Conservation (phyloP, 2,797 vertebrate species). For the Tenualosa thibaudeaui region DNA sequence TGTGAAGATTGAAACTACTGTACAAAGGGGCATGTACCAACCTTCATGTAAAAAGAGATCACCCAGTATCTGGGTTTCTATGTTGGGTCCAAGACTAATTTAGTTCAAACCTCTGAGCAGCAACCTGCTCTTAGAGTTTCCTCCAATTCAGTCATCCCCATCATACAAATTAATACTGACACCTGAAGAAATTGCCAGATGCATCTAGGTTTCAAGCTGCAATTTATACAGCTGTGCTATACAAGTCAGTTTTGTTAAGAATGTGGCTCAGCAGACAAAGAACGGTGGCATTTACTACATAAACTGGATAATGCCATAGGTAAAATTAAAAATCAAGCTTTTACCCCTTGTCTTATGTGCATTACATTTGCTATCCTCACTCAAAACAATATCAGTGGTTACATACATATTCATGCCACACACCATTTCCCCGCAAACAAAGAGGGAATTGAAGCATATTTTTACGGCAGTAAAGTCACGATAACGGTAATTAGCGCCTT, state of each 20-base stretch:
- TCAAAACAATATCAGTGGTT: not conserved
- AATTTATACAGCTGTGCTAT: not conserved
- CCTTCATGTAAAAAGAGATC: not conserved
- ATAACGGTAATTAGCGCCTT: constrained; percentile 75
- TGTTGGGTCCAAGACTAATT: not conserved
- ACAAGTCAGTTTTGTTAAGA: not conserved
- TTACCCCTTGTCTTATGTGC: not conserved
- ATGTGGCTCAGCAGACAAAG: not conserved
- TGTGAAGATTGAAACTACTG: not conserved
- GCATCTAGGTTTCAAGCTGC: not conserved
- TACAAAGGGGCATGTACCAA: not conserved
- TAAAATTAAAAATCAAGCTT: not conserved
- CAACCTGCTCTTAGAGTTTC: not conserved
- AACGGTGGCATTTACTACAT: not conserved
- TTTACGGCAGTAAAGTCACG: constrained; percentile 50
- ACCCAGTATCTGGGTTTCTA: not conserved
- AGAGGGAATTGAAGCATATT: constrained; percentile 49
- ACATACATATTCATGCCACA: constrained; percentile 34
- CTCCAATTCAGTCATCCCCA: not conserved
- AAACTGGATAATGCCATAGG: not conserved
- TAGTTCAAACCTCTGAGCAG: not conserved
- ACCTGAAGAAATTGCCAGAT: not conserved
- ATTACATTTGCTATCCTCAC: not conserved
- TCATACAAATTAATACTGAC: not conserved
- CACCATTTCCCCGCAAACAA: constrained; percentile 39